Conservation (phyloP, 2,113 vertebrate genomes). For the Galemys pyrenaicus region DNA sequence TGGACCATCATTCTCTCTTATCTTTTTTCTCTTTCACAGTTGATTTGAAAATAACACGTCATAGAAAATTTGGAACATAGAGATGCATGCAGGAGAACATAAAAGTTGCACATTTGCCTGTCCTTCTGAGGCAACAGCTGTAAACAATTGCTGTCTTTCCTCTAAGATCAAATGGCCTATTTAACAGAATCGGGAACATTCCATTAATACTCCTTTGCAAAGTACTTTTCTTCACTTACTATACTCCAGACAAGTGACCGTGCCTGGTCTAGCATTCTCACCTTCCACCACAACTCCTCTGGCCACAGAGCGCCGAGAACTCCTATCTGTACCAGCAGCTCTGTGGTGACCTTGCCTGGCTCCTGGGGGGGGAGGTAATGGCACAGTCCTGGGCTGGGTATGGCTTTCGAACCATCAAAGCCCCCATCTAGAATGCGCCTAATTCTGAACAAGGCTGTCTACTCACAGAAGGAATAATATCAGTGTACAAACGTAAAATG, state of each 20-base stretch:
- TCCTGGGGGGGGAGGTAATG: background rate
- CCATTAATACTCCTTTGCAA: background rate
- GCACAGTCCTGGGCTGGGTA: background rate
- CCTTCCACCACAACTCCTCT: background rate
- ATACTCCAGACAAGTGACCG: background rate
- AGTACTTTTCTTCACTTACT: background rate
- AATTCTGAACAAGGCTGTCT: background rate
- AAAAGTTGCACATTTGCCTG: background rate
- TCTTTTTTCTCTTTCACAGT: constrained; percentile 21
- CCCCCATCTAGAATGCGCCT: background rate
- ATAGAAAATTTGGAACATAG: background rate
- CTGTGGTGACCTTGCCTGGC: background rate
- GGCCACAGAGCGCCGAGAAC: background rate
- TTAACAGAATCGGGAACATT: background rate
- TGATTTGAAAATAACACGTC: constrained; percentile 30
- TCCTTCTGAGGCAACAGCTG: background rate
- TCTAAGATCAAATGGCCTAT: background rate
- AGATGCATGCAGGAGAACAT: background rate
- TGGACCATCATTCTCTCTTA: background rate
- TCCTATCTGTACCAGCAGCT: background rate
- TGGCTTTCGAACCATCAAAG: background rate
- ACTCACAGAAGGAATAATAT: background rate
- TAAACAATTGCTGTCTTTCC: background rate
- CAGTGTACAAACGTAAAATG: background rate
- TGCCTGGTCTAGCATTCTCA: background rate